Evolutionary conservation across 2,113 vertebrate genomes (phyloP).

Genomic region (Cariama cristata): DNA sequence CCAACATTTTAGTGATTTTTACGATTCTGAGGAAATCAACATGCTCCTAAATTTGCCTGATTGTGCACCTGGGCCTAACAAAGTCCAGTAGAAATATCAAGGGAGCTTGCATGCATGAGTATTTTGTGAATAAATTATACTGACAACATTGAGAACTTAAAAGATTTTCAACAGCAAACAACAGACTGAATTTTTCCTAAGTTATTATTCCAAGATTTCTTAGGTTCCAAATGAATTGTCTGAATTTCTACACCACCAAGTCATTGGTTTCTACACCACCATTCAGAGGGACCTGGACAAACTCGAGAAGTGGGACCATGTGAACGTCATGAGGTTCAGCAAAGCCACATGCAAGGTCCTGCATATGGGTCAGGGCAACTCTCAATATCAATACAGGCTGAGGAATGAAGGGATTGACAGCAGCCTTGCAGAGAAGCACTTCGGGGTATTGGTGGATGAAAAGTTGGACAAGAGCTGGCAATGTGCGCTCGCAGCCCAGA

Average conservation of each 20-base stretch:
- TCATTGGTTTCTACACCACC: background rate
- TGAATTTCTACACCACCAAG: background rate
- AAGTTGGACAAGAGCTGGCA: background rate
- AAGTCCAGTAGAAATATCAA: background rate
- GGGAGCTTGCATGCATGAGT: background rate
- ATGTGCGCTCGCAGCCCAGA: background rate
- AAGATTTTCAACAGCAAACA: background rate
- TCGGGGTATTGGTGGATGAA: background rate
- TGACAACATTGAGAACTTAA: background rate
- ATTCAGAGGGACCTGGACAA: background rate
- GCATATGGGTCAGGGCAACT: background rate
- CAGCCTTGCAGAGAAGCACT: background rate
- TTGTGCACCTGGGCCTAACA: background rate
- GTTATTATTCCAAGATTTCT: background rate
- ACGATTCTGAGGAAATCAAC: background rate
- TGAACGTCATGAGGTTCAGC: background rate
- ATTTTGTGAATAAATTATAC: background rate
- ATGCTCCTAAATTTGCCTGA: background rate
- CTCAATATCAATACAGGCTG: background rate
- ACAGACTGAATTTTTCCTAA: background rate
- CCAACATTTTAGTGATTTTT: background rate
- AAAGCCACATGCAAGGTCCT: background rate
- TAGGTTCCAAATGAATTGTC: background rate
- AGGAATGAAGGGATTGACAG: background rate
- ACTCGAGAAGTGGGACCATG: fast-evolving